Conservation (phyloP, 2,888 invertebrate species). For the Cheilosia vulpina region DNA sequence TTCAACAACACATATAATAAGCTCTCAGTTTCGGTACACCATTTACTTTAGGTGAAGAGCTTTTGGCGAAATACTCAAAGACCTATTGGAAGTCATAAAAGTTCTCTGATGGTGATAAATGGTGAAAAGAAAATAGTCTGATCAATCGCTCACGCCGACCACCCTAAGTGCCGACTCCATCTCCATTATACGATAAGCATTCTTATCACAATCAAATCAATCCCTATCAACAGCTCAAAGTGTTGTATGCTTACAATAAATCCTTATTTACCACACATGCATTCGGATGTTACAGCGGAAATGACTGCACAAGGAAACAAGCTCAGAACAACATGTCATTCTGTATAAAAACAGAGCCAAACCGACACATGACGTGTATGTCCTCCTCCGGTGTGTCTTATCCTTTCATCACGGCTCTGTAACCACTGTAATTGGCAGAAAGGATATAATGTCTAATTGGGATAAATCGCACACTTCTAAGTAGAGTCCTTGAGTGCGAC, state of each 20-base stretch:
- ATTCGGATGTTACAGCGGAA: slow-evolving; percentile 44
- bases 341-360: background rate
- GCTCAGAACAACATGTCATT: slow-evolving; percentile 21
- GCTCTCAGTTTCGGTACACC: too few species aligned
- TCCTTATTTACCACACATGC: slow-evolving; percentile 56
- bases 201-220: slow-evolving; percentile 48
- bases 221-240: slow-evolving; percentile 34
- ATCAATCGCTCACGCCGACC: too few species aligned
- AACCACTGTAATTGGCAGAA: slow-evolving; percentile 51
- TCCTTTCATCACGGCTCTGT: slow-evolving; percentile 39
- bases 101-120: too few species aligned
- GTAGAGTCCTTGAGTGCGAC: slow-evolving; percentile 14
- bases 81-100: too few species aligned
- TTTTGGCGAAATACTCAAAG: too few species aligned
- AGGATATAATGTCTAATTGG: slow-evolving; percentile 61
- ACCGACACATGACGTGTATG: slow-evolving; percentile 15
- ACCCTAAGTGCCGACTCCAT: background rate
- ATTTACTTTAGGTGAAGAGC: too few species aligned
- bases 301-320: slow-evolving; percentile 47
- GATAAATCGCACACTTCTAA: slow-evolving; percentile 57
- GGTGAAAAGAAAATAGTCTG: too few species aligned
- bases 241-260: slow-evolving; percentile 35
- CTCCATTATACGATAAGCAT: background rate
- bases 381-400: slow-evolving; percentile 20
- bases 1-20: too few species aligned